phyloP scores from a whole-genome alignment of 1,140 invertebrate genomes.

The Brachionus asplanchnoidis region DNA sequence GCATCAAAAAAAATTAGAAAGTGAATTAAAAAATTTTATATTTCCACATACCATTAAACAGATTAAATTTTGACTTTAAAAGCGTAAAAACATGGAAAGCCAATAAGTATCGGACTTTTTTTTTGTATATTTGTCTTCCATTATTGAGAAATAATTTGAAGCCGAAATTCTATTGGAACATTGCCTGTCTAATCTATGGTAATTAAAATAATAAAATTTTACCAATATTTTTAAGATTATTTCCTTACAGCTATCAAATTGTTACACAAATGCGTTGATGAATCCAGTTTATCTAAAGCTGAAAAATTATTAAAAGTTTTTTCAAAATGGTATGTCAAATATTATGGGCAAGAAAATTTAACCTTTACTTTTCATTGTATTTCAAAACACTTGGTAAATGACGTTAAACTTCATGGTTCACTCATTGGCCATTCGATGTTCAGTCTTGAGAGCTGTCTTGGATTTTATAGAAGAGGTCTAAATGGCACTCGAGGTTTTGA shows the following conservation, averaged over 20 bases:
- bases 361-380: slow-evolving; percentile 27
- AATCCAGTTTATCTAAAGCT: not conserved
- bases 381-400: not conserved
- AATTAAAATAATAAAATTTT: not conserved
- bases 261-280: not conserved
- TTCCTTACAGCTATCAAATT: not conserved
- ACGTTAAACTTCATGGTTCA: not conserved
- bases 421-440: not conserved
- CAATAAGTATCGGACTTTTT: not conserved
- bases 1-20: not conserved
- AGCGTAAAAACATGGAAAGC: slow-evolving; percentile 1
- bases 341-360: slow-evolving; percentile 10
- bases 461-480: not conserved
- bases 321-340: slow-evolving; percentile 20
- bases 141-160: not conserved
- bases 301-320: slow-evolving; percentile 15
- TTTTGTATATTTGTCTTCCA: not conserved
- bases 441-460: not conserved
- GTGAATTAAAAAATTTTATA: not conserved
- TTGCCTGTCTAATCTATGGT: not conserved
- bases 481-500: not conserved
- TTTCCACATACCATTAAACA: slow-evolving; percentile 7
- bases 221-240: not conserved
- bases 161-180: slow-evolving; percentile 11
- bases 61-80: not conserved